Percentiles rank a stretch among this genome's conserved stretches.
Evolutionary conservation across 2,888 invertebrate species (phyloP).

Genomic region (Xestoiulus laeticollis): DNA sequence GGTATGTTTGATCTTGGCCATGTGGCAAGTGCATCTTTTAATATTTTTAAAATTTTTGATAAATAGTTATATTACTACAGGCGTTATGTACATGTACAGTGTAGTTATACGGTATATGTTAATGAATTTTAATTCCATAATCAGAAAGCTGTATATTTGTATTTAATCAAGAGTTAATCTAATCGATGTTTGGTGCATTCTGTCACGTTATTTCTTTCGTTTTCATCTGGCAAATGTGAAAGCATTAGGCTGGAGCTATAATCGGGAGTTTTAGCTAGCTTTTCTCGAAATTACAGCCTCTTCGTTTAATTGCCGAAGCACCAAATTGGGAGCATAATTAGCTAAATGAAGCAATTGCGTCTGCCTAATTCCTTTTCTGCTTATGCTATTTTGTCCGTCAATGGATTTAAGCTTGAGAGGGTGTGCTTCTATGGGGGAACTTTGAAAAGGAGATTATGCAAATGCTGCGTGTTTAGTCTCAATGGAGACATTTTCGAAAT

Average conservation of each 20-base stretch:
- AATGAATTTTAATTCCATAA: no score
- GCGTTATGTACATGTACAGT: no score
- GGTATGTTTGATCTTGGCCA: no score
- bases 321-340: slow-evolving; percentile 28
- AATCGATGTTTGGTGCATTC: neutral
- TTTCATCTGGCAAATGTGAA: neutral
- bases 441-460: slow-evolving; percentile 33
- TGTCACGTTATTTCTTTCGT: neutral
- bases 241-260: neutral
- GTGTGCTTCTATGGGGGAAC: neutral
- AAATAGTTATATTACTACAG: no score
- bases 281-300: neutral
- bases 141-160: no score
- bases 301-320: slow-evolving; percentile 5
- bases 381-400: slow-evolving; percentile 5
- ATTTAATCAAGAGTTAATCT: neutral
- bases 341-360: slow-evolving; percentile 34
- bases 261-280: neutral
- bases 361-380: neutral
- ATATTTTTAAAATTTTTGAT: no score
- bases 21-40: no score
- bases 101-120: no score
- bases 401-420: neutral
- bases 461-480: slow-evolving; percentile 20
- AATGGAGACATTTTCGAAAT: slow-evolving; percentile 20